Base-by-base conservation (phyloP, 2,113 vertebrate species). In the Leptodactylus fuscus region DNA sequence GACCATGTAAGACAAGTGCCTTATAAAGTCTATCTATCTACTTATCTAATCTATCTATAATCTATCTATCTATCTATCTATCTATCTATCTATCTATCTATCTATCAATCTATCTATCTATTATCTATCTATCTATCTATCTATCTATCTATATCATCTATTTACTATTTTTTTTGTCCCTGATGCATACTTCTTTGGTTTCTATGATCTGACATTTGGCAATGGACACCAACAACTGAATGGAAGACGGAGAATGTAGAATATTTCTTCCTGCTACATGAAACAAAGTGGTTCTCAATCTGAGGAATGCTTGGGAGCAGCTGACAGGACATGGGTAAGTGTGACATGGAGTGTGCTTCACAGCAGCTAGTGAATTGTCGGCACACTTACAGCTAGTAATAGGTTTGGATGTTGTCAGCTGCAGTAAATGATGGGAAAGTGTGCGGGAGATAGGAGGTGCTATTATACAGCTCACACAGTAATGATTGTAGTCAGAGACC, bases 71-170 rank as follows among this genome's bases (percentile, higher is more conserved):
- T 18, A 69, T 69, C 32, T 69, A 34, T 34, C 34, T 69, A 34
- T 38, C 32, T 69, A 8, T 36, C 6, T 38, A 18, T 34, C 32
- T 69, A 18, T 67, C 11, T 38, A 60, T 60, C 55, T 60, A 60
- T 70, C 6, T 36, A 36, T 73, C 41, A 48, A 74, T 48, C 71
- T 44, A 48, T 48, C 44, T 38, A 73, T 74, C 34, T 73, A 38
- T 73, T 67, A 67, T 67, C 27, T 38, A 70, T 70, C 32, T 70
- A 38, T 70, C 34, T 70, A 29, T 62, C 58, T 62, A 62, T 60
- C 58, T 70, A 41, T n/a, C 67, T 69, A 69, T 69, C 65, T 69
- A 69, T 69, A 29, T 69, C n/a, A 69, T 69, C 65, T 69, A 69
- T 69, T 32, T 36, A 18, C 5, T 36, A 69, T 69, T 24, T 69